A percentile compares a stretch with the other conserved stretches of the same genome.
phyloP scores from a whole-genome alignment of 2,113 vertebrate genomes.

The Mixornis gularis region DNA sequence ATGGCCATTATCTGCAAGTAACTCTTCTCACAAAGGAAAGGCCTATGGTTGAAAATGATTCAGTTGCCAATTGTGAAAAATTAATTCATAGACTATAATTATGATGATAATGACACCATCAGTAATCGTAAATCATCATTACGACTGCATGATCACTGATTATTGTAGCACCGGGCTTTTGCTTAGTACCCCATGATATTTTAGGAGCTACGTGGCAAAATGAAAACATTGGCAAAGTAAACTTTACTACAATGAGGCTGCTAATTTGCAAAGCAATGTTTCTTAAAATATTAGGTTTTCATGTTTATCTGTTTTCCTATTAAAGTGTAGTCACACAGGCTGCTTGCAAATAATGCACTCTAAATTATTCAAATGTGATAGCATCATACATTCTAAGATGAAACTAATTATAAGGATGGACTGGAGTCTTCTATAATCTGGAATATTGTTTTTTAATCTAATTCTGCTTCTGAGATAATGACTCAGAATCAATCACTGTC shows the following conservation, averaged over 20 bases:
- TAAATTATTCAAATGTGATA: conserved; percentile 67
- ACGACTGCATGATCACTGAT: not conserved
- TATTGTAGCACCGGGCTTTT: not conserved
- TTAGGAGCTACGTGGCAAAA: not conserved
- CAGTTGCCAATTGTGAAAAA: conserved; percentile 40
- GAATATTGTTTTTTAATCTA: conserved; percentile 78
- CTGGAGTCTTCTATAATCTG: conserved; percentile 61
- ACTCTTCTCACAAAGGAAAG: not conserved
- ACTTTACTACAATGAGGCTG: not conserved
- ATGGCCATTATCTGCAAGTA: not conserved
- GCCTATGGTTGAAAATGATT: not conserved
- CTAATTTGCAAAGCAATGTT: not conserved
- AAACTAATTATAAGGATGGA: conserved; percentile 63
- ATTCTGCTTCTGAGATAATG: conserved; percentile 77
- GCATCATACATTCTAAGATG: conserved; percentile 56
- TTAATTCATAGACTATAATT: conserved; percentile 35
- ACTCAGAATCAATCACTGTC: conserved; percentile 81
- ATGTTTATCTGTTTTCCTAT: conserved; percentile 42
- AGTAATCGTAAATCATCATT: conserved; percentile 45
- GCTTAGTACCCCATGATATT: not conserved
- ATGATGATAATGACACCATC: conserved; percentile 16
- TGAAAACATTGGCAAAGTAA: conserved; percentile 9
- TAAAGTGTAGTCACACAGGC: not conserved
- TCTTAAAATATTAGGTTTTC: conserved; percentile 16
- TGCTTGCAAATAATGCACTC: conserved; percentile 36